Evolutionary conservation across 1,140 invertebrate genomes (phyloP), one percentile per base, ranked within the genome.

Genomic region (Helicorthomorpha holstii): DNA sequence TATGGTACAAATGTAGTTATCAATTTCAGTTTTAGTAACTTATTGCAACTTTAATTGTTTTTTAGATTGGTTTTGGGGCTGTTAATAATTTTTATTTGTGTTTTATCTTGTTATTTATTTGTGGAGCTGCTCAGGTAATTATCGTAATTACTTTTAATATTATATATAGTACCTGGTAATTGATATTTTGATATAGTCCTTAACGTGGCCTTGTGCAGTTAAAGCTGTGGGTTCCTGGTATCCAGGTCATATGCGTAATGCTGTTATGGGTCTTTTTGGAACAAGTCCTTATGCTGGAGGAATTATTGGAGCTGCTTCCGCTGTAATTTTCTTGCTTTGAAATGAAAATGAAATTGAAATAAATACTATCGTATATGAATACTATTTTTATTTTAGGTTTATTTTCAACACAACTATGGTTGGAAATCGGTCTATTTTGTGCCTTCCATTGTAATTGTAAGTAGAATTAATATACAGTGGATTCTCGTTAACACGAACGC

Each of bases 251-350:
- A 46, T 54, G 1, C 59, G 67, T 23, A 72, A 74, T 58, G 60
- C 65, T 29, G 63, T 73, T 22, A 70, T 75, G 60, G 73, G 73
- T 3, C 59, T 72, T 50, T 68, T 73, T 59, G 70, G 70, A 4
- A 74, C 73, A 2, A 70, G 69, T 54, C 67, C 69, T 4, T 75
- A 70, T 63, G 66, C 64, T 34, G 73, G 72, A 44, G 72, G 72
- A n/a, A 65, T 73, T 45, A 56, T 68, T 26, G 72, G 69, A 25
- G 72, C 73, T n/a, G 65, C 64, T 26, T 41, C 74, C 10, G 71
- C 73, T 3, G 71, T 73, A 57, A 62, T 4, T 7, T 34, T 34
- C 16, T 34, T n/a, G n/a, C n/a, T n/a, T n/a, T n/a, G n/a, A n/a
- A n/a, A n/a, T n/a, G n/a, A 41, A 19, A 12, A 41, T 12, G 19